Evolutionary conservation across 2,888 invertebrate species (phyloP), one percentile per base, ranked within the genome.

Genomic region (Hypomecis atomaria): DNA sequence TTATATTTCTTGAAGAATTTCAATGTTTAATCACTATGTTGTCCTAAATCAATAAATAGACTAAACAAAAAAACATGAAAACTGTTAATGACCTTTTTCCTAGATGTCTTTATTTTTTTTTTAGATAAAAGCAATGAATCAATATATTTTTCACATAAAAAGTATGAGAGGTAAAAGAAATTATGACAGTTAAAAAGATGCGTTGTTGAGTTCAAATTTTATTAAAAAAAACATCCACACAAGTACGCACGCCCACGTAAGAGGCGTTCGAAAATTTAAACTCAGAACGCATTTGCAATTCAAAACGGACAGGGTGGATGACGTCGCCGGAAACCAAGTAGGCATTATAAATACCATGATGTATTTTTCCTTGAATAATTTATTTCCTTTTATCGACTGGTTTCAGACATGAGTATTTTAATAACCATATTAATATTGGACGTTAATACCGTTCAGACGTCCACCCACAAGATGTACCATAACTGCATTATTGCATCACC

Each of bases 301-400:
- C 79, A 76, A 82, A 79, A 65, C 64, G 67, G 73, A 67, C 52
- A 62, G 74, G 74, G 69, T 75, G 74, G 77, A 78, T 89, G 89
- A 90, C 90, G 88, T 86, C 82, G 88, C 89, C 88, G 86, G 87
- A 89, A 88, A 85, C 83, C 79, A 78, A 82, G 69, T 71, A 67
- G 61, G 74, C 71, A 71, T 66, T 62, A 63, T 49, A 62, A 59
- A 64, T 64, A 34, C 54, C 52, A 53, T 47, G 47, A 47, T 60
- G 52, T 56, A 56, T 66, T 68, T 65, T 60, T 58, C 57, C 58
- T 60, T 56, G 58, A 58, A 60, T 60, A 65, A 60, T 53, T 44
- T 59, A 44, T 13, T 48, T 43, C 13, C 50, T 44, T 55, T 60
- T 62, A 58, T 60, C 56, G 60, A 63, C 42, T 7, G 13, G 52